Evolutionary conservation across 2,797 vertebrate species (phyloP).

Genomic region (Mus minutoides): DNA sequence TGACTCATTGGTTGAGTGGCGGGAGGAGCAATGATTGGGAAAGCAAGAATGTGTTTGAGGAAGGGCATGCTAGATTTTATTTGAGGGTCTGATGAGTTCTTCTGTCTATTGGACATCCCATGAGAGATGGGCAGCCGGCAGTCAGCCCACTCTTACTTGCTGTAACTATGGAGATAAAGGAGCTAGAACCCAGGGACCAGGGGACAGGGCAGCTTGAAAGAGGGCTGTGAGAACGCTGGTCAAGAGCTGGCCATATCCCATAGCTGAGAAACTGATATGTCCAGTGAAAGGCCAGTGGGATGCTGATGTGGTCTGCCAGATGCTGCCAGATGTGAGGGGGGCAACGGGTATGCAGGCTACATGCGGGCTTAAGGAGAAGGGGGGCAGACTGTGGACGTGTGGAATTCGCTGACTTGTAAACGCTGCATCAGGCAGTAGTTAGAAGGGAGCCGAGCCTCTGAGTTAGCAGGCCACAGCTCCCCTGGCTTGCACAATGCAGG

Average conservation of each 20-base stretch:
- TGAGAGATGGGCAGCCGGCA: neutral
- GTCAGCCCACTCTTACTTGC: neutral
- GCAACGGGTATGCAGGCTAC: neutral
- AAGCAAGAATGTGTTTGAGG: neutral
- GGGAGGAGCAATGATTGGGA: neutral
- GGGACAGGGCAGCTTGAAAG: neutral
- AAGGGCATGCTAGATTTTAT: neutral
- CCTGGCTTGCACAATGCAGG: neutral
- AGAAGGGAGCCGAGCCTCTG: neutral
- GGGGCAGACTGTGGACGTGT: accelerated
- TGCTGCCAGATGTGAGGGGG: neutral
- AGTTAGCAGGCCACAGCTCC: neutral
- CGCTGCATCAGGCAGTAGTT: neutral
- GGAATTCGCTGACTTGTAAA: neutral
- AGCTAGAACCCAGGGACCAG: neutral
- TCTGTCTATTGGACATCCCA: neutral
- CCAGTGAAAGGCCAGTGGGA: neutral
- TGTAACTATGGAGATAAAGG: neutral
- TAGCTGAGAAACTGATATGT: neutral
- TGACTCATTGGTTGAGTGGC: neutral
- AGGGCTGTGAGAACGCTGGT: neutral
- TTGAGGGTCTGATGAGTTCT: neutral
- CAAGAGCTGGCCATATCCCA: neutral
- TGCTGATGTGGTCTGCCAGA: neutral
- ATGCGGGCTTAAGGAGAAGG: neutral